A percentile compares a stretch with the other conserved stretches of the same genome.
Evolutionary conservation across 2,888 invertebrate genomes (phyloP).

Genomic region (Leptinotarsa juncta): DNA sequence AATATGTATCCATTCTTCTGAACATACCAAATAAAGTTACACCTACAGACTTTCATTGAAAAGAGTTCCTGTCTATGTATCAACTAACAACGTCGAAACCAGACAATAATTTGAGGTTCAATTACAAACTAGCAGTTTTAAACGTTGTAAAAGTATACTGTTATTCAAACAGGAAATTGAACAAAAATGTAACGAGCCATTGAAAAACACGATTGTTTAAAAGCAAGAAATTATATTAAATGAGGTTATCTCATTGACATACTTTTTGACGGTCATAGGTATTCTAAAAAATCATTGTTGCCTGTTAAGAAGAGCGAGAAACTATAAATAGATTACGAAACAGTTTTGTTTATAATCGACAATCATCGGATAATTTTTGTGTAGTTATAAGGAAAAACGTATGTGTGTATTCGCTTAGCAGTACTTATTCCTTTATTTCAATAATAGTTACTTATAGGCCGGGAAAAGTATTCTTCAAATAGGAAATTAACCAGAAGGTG

Average conservation of each 20-base stretch:
- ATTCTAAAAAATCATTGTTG: constrained; percentile 25
- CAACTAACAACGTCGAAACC: not conserved
- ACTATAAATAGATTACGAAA: constrained; percentile 19
- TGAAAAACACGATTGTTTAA: constrained; percentile 50
- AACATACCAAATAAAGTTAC: too few species aligned
- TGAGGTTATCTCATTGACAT: constrained; percentile 61
- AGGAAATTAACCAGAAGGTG: too few species aligned
- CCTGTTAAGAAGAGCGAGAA: constrained; percentile 20
- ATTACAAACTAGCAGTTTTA: constrained; percentile 14
- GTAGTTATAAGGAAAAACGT: not conserved
- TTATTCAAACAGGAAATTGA: constrained; percentile 44
- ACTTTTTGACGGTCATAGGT: constrained; percentile 58
- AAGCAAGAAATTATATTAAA: constrained; percentile 52
- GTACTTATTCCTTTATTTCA: not conserved
- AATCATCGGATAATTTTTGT: not conserved
- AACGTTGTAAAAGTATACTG: constrained; percentile 29
- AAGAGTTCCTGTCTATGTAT: too few species aligned
- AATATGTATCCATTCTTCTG: too few species aligned
- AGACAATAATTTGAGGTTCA: constrained; percentile 10
- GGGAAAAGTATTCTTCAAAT: not conserved
- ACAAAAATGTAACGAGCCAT: constrained; percentile 44
- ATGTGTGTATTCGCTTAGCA: not conserved
- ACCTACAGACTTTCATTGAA: too few species aligned
- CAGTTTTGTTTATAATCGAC: constrained; percentile 7
- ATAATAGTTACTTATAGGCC: not conserved